Percentiles rank a stretch among this genome's conserved stretches.
These are phyloP conservation scores for Axis porcinus DNA, from an alignment of 2,113 vertebrate species.

Conservation along the genomic window DNA sequence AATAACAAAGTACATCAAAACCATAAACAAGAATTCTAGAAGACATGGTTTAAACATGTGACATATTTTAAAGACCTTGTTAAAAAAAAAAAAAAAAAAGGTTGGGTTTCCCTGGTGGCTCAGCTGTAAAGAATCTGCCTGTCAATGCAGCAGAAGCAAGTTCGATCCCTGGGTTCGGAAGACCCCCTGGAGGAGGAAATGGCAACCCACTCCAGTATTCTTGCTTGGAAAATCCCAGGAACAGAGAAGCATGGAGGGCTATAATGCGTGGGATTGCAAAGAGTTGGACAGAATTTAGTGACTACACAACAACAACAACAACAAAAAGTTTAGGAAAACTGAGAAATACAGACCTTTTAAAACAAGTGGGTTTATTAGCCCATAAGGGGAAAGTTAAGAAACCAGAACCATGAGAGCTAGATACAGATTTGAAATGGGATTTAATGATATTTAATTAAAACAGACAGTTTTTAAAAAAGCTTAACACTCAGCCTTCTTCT, in stretches of 20 bases:
- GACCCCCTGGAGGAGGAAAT: neutral
- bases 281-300: neutral
- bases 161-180: neutral
- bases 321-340: neutral
- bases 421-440: neutral
- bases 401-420: neutral
- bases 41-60: neutral
- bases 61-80: neutral
- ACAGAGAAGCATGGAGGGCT: neutral
- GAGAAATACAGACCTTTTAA: neutral
- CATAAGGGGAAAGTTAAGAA: neutral
- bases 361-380: neutral
- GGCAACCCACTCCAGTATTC: neutral
- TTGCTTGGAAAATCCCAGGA: neutral
- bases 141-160: neutral
- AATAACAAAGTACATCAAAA: neutral
- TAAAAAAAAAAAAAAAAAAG: neutral
- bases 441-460: neutral
- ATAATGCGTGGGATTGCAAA: neutral
- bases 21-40: neutral
- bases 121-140: neutral
- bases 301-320: neutral
- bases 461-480: neutral
- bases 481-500: neutral
- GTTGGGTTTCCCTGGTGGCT: neutral